Percentiles rank a stretch among this genome's conserved stretches.
Conservation (phyloP, 2,888 invertebrate species). For the Habrosyne pyritoides region DNA sequence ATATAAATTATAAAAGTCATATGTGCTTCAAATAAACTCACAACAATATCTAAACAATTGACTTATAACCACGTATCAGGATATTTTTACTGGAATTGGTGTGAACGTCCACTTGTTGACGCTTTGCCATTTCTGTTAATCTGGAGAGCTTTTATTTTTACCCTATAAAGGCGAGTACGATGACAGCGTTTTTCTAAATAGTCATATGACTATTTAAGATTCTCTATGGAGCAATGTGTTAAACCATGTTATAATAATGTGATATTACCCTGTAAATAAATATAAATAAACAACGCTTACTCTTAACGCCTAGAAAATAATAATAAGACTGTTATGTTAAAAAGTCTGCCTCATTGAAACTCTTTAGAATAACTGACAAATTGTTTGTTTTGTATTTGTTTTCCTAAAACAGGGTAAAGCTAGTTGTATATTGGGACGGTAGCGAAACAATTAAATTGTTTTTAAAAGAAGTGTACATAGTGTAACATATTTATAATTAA, state of each 20-base stretch:
- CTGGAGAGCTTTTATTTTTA: neutral
- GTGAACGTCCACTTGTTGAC: neutral
- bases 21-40: neutral
- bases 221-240: neutral
- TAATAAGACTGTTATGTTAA: neutral
- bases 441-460: neutral
- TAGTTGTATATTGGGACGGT: neutral
- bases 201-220: neutral
- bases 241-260: constrained; percentile 26
- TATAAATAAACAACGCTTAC: constrained; percentile 24
- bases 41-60: neutral
- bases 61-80: neutral
- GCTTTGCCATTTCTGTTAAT: neutral
- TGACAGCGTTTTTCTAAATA: neutral
- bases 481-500: neutral
- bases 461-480: neutral
- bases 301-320: constrained; percentile 15
- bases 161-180: neutral
- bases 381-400: constrained; percentile 9
- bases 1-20: neutral
- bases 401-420: neutral
- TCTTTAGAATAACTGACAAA: neutral
- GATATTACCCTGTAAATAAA: constrained; percentile 36
- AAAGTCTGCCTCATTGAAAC: constrained; percentile 1
- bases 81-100: neutral